A percentile compares a stretch with the other conserved stretches of the same genome.
These are phyloP conservation scores for Patiria pectinifera DNA, from an alignment of 53 echinoderm and acorn worm genomes.

Conservation along the genomic window DNA sequence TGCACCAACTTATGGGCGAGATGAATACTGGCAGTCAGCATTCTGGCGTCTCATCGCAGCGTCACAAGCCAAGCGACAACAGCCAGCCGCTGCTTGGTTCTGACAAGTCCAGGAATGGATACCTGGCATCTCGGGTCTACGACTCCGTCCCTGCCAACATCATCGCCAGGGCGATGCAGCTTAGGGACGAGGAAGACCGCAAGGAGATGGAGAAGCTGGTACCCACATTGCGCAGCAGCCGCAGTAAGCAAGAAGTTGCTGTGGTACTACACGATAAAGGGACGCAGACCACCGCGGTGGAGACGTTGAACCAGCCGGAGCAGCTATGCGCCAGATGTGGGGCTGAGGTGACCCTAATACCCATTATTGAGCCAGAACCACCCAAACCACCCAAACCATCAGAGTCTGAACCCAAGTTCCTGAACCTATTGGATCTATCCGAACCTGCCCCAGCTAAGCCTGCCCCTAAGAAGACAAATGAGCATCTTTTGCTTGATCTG, in stretches of 20 bases:
- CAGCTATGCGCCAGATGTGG: constrained; percentile 88
- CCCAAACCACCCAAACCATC: background rate
- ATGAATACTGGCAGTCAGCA: constrained; percentile 47
- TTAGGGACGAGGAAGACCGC: constrained; percentile 92
- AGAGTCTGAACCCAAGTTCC: constrained; percentile 37
- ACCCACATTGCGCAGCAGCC: constrained; percentile 79
- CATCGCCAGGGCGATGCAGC: constrained; percentile 93
- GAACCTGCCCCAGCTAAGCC: constrained; percentile 75
- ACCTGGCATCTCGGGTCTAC: constrained; percentile 86
- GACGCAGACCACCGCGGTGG: constrained; percentile 79
- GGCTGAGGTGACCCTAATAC: constrained; percentile 68
- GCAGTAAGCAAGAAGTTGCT: constrained; percentile 50
- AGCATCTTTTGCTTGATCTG: constrained; percentile 83
- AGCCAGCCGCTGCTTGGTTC: constrained; percentile 83
- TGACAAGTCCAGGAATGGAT: constrained; percentile 63
- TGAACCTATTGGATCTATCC: constrained; percentile 89
- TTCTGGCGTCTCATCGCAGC: background rate
- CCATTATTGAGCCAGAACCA: constrained; percentile 62
- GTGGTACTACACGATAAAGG: constrained; percentile 91
- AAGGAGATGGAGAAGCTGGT: constrained; percentile 93
- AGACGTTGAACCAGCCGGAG: constrained; percentile 63
- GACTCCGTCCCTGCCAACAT: constrained; percentile 94
- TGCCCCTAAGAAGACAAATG: constrained; percentile 67
- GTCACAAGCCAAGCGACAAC: constrained; percentile 49
- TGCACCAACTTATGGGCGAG: constrained; percentile 99